Conservation (phyloP, 1,140 invertebrate genomes). For the Brachionus paranguensis region DNA sequence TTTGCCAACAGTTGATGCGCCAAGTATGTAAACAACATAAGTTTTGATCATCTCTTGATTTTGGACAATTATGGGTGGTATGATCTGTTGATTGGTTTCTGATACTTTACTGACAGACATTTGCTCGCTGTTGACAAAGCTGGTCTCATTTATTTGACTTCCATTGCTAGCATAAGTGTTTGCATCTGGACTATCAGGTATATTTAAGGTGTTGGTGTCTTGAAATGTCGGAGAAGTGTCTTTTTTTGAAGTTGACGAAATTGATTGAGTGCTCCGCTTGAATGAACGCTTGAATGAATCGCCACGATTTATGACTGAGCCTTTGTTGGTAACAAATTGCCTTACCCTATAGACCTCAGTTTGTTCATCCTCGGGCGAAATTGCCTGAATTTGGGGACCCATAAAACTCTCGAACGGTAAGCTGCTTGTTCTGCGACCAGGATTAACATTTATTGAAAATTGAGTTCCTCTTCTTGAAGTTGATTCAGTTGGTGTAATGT, state of each 20-base stretch:
- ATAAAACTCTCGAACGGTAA: conserved; percentile 4
- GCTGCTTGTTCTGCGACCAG: not conserved
- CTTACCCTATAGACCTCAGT: conserved; percentile 11
- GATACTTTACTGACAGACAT: not conserved
- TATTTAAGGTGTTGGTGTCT: not conserved
- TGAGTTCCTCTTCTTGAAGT: conserved; percentile 6
- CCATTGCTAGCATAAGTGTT: not conserved
- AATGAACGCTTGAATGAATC: conserved; percentile 40
- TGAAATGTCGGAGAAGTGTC: not conserved
- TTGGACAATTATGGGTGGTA: not conserved
- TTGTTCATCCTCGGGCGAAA: not conserved
- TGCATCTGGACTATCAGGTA: not conserved
- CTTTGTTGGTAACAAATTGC: conserved; percentile 37
- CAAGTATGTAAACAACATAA: conserved; percentile 38
- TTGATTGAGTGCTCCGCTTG: conserved; percentile 36
- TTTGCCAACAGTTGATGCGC: conserved; percentile 22
- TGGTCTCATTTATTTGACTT: not conserved
- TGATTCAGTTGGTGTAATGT: not conserved
- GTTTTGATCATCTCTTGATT: not conserved
- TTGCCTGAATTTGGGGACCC: not conserved
- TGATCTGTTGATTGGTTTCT: not conserved
- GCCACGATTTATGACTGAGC: conserved; percentile 6
- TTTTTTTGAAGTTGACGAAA: conserved; percentile 23
- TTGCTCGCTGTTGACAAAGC: not conserved
- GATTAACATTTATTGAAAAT: not conserved